These are phyloP conservation scores for Actinia tenebrosa DNA, from an alignment of 64 coral and sea anemone genomes.

Conservation along the genomic window DNA sequence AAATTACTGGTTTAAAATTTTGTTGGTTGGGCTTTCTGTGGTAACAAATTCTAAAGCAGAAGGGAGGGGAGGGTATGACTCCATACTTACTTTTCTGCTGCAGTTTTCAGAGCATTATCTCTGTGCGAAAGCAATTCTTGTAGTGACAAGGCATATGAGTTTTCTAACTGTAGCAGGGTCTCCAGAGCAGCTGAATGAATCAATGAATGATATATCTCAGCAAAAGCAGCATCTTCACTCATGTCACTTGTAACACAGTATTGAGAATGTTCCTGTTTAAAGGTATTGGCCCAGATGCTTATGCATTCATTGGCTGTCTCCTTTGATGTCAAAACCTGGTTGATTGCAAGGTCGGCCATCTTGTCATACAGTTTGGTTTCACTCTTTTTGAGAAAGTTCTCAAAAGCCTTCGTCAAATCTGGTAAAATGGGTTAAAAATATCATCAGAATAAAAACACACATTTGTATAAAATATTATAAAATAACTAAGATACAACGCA, in stretches of 20 bases:
- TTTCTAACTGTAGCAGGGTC: conserved; percentile 91
- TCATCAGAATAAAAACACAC: no score
- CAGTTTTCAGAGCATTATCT: conserved; percentile 74
- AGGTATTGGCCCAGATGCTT: conserved; percentile 66
- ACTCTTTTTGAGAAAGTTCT: conserved; percentile 47
- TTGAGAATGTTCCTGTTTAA: conserved; percentile 80
- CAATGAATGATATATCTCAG: conserved; percentile 91
- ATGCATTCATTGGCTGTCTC: conserved; percentile 56
- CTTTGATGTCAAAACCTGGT: conserved; percentile 49
- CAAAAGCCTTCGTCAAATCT: conserved; percentile 61
- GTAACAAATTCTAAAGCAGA: neutral
- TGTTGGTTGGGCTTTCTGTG: neutral
- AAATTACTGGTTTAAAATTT: neutral
- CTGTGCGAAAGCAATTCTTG: conserved; percentile 76
- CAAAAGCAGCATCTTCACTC: conserved; percentile 76
- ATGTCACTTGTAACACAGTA: conserved; percentile 66
- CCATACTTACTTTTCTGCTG: conserved; percentile 79
- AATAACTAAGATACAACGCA: no score
- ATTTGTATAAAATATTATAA: no score
- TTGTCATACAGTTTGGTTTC: conserved; percentile 43
- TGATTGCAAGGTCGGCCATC: conserved; percentile 55
- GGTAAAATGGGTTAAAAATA: no score
- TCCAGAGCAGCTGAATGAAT: conserved; percentile 93
- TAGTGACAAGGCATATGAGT: conserved; percentile 89
- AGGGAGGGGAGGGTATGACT: neutral